Conservation (phyloP, 2,113 vertebrate genomes). For the Mesoclemmys tuberculata region DNA sequence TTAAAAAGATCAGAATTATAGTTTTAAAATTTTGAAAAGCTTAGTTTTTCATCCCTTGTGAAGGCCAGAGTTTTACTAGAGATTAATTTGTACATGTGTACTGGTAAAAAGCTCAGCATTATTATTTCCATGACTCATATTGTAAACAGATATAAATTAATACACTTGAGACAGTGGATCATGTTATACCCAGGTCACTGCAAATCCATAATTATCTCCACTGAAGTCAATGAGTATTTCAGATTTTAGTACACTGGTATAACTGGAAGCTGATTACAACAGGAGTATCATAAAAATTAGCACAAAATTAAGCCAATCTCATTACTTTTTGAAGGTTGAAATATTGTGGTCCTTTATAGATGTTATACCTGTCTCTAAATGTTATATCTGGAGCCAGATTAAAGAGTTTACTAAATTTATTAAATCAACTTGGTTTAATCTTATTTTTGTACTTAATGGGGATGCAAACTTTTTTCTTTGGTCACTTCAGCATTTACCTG, state of each 20-base stretch:
- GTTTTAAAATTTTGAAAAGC: neutral
- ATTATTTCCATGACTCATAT: neutral
- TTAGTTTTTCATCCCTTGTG: neutral
- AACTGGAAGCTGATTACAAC: neutral
- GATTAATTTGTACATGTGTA: neutral
- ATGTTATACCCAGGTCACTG: neutral
- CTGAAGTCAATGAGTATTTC: neutral
- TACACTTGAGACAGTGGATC: neutral
- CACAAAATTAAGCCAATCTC: neutral
- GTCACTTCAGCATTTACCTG: conserved; percentile 24
- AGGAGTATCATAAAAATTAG: neutral
- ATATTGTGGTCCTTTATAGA: neutral
- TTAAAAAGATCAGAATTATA: neutral
- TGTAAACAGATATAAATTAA: neutral
- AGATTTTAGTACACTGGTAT: neutral
- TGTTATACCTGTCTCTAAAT: neutral
- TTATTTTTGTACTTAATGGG: neutral
- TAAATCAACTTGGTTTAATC: neutral
- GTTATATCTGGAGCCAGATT: neutral
- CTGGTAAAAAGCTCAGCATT: neutral
- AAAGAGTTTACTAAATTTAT: neutral
- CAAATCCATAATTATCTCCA: neutral
- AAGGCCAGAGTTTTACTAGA: neutral
- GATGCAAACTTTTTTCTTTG: conserved; percentile 18
- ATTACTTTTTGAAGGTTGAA: neutral